A percentile compares a stretch with the other conserved stretches of the same genome.
These are phyloP conservation scores for Phycodurus eques DNA, from an alignment of 2,113 vertebrate species.

Conservation along the genomic window DNA sequence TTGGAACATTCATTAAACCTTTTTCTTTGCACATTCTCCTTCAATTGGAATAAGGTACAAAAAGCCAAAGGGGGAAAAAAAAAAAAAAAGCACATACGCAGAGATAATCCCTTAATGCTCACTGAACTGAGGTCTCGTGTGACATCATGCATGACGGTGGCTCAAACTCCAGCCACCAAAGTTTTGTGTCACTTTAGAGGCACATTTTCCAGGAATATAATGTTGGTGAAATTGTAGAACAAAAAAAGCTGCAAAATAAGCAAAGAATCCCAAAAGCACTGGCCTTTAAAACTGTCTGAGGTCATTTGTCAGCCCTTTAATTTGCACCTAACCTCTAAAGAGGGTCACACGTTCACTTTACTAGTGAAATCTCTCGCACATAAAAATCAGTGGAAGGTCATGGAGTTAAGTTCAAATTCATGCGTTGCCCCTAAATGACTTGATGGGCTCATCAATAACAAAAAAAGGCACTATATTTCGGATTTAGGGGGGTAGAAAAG, in stretches of 20 bases:
- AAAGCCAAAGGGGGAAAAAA: too few relatives aligned
- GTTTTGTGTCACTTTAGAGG: neutral
- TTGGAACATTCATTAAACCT: too few relatives aligned
- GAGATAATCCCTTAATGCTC: too few relatives aligned
- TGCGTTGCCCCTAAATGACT: constrained; percentile 3
- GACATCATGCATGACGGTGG: neutral
- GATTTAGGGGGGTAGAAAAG: constrained; percentile 3
- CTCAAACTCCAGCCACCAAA: neutral
- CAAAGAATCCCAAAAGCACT: neutral
- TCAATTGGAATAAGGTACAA: too few relatives aligned
- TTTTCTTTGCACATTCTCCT: too few relatives aligned
- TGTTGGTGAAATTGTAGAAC: neutral
- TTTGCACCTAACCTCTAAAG: constrained; percentile 3
- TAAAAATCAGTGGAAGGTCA: constrained; percentile 3
- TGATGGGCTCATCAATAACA: neutral
- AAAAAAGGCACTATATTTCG: constrained; percentile 1
- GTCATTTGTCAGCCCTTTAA: constrained; percentile 1
- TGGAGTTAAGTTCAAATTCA: constrained; percentile 6
- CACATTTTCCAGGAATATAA: neutral
- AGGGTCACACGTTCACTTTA: neutral
- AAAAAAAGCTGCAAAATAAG: neutral
- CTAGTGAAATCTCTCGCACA: neutral
- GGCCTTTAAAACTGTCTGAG: neutral
- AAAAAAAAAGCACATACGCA: too few relatives aligned
- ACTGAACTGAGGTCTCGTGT: too few relatives aligned